phyloP scores from a whole-genome alignment of 2,113 vertebrate genomes.

The Phoenicopterus ruber region DNA sequence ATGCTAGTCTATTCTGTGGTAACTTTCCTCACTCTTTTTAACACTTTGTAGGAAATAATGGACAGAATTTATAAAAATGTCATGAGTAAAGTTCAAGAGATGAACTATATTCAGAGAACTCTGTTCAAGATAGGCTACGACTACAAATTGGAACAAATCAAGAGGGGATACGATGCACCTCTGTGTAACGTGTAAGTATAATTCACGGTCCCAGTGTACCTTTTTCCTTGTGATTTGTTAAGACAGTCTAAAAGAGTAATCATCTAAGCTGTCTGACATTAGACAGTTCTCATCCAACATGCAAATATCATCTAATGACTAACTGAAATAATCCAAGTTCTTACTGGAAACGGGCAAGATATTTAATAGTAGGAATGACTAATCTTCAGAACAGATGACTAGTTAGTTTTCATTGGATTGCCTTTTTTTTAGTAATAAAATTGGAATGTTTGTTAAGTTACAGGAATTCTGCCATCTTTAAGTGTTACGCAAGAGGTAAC shows the following conservation, averaged over 20 bases:
- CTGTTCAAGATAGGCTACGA: conserved; percentile 93
- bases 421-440: not conserved
- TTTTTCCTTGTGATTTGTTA: not conserved
- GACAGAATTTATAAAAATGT: conserved; percentile 98
- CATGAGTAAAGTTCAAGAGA: conserved; percentile 96
- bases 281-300: not conserved
- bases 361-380: not conserved
- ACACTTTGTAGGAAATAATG: conserved; percentile 89
- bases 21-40: conserved; percentile 22
- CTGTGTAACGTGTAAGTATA: conserved; percentile 90
- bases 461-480: not conserved
- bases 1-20: not conserved
- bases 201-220: not conserved
- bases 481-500: not conserved
- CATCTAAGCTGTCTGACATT: not conserved
- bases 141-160: conserved; percentile 95
- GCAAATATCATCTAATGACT: not conserved
- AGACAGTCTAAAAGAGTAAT: not conserved
- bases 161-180: conserved; percentile 92
- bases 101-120: conserved; percentile 89
- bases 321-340: not conserved
- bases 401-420: not conserved
- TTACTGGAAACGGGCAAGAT: not conserved
- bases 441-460: not conserved
- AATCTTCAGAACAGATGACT: not conserved